Evolutionary conservation across 2,113 vertebrate genomes (phyloP), one percentile per base, ranked within the genome.

Genomic region (Xiphophorus maculatus): DNA sequence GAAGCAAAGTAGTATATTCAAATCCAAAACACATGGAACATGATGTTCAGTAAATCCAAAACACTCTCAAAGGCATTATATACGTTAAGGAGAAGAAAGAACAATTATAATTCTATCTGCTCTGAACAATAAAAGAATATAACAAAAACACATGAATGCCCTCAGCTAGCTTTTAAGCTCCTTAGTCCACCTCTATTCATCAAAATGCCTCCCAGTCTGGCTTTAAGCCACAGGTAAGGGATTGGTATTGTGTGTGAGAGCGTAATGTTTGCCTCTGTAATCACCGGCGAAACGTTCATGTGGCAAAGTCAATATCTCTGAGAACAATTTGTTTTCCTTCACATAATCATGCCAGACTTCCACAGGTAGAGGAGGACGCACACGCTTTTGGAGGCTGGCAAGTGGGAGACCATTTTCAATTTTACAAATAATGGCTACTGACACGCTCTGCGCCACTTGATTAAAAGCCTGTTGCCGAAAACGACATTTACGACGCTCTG

Each of bases 221-320:
- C 63, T 88, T 82, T 84, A 87, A 87, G 77, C 86, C 87, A 85
- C 85, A 90, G 88, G 84, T 90, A 77, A 74, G 71, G 51, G 79
- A 83, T 79, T 83, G 87, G 69, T n/a, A 58, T 71, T 86, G 66
- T 66, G 73, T 4, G 63, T 83, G 84, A 42, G 84, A 79, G 58
- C 8, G 77, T 64, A 63, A 66, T 84, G 87, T 90, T 91, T 90
- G 82, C 74, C 71, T 73, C 80, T 71, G n/a, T 89, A 82, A 90
- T 88, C 88, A 65, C 81, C 42, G 30, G 48, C 32, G 65, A 84
- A 88, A 82, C 68, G 10, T 78, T 86, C 67, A 74, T 11, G 60
- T 37, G 15, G 66, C 84, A 77, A 48, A 75, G 89, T 90, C 88
- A 91, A 92, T 79, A 88, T 68, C 33, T 33, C 73, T 19, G 7